Percentiles rank a stretch among this genome's conserved stretches.
These are phyloP conservation scores for Drosophila demipolita DNA, from an alignment of 2,888 invertebrate species.

Conservation along the genomic window DNA sequence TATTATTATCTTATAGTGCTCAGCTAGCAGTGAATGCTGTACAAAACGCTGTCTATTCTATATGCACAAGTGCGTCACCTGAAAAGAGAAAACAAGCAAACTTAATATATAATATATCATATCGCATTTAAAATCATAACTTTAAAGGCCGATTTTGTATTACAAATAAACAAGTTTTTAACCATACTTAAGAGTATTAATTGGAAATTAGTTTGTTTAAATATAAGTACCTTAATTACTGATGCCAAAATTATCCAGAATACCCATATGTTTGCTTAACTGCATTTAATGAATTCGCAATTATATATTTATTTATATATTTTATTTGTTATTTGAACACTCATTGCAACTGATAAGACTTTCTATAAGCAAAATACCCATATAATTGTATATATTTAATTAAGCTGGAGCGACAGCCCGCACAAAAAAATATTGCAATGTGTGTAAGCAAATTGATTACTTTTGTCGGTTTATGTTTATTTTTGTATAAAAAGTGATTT, in stretches of 20 bases:
- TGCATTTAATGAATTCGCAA: neutral
- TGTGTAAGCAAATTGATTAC: neutral
- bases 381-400: neutral
- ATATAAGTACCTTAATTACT: neutral
- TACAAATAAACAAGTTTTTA: slow-evolving; percentile 25
- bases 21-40: slow-evolving; percentile 77
- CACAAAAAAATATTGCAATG: too few species aligned
- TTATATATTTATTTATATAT: neutral
- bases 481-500: too few species aligned
- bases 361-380: neutral
- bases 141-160: neutral
- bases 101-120: neutral
- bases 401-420: too few species aligned
- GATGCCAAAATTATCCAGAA: neutral
- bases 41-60: slow-evolving; percentile 81
- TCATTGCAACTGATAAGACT: neutral
- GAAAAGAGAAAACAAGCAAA: neutral
- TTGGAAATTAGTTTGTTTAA: neutral
- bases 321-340: neutral
- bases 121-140: neutral
- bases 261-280: neutral
- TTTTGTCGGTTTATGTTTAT: neutral
- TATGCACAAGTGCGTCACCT: slow-evolving; percentile 83
- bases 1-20: slow-evolving; percentile 72
- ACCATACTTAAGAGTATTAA: neutral